Evolutionary conservation across 2,113 vertebrate genomes (phyloP).

Genomic region (Etheostoma cragini): DNA sequence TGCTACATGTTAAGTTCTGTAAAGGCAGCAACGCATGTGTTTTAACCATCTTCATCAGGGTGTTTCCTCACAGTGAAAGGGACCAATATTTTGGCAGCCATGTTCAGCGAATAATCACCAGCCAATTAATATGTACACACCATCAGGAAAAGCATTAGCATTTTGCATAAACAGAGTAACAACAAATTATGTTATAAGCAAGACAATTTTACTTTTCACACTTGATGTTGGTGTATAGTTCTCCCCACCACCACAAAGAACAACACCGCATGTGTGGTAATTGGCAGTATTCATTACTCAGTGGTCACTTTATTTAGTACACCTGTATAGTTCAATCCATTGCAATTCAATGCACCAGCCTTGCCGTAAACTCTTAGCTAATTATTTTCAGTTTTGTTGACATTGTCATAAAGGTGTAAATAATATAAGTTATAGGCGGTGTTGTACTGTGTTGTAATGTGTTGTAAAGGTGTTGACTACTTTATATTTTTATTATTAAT

Average conservation of each 20-base stretch:
- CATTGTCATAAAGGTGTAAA: no score
- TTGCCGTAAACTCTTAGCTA: no score
- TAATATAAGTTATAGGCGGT: no score
- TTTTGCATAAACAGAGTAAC: background rate
- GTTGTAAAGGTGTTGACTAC: no score
- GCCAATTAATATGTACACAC: background rate
- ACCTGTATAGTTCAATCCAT: no score
- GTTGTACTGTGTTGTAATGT: no score
- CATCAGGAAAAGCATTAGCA: background rate
- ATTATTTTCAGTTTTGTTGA: no score
- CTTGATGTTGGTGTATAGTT: background rate
- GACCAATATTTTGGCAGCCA: constrained; percentile 17
- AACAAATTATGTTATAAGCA: background rate
- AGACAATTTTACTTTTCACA: background rate
- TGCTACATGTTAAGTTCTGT: background rate
- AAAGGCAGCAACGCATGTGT: background rate
- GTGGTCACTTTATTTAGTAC: no score
- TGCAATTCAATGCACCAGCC: no score
- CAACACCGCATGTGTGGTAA: background rate
- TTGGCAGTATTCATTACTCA: background rate
- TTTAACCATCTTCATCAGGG: background rate
- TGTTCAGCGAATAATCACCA: background rate
- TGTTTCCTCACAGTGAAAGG: constrained; percentile 1
- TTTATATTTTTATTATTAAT: no score
- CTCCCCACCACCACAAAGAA: no score